Evolutionary conservation across 2,113 vertebrate genomes (phyloP).

Genomic region (Bombycilla garrulus): DNA sequence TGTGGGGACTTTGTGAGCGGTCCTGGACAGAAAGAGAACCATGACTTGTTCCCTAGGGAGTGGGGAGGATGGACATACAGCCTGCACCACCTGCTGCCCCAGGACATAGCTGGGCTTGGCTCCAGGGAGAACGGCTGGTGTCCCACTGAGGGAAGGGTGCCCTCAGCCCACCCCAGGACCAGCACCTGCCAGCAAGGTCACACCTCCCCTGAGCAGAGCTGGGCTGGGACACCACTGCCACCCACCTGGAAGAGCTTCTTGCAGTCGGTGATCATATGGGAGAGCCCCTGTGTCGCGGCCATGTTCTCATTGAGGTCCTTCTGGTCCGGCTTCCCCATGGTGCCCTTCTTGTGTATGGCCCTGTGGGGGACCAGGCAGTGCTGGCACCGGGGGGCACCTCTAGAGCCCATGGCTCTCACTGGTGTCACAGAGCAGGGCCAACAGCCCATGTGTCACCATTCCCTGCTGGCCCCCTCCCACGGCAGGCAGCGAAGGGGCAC

Average conservation of each 20-base stretch:
- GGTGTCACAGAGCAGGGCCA: background rate
- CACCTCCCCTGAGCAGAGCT: accelerated
- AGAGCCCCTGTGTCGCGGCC: constrained; percentile 83
- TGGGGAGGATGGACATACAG: accelerated
- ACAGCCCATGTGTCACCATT: accelerated
- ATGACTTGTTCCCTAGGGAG: background rate
- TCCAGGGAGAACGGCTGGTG: accelerated
- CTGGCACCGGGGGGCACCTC: background rate
- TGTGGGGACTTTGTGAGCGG: background rate
- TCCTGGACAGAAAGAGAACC: background rate
- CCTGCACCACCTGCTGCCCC: background rate
- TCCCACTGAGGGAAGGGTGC: too few relatives aligned
- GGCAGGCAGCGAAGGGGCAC: background rate
- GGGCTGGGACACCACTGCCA: background rate
- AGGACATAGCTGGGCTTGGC: background rate
- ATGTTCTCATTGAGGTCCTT: constrained; percentile 86
- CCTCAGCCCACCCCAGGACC: background rate
- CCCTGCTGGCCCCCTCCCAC: background rate
- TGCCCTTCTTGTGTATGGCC: constrained; percentile 73
- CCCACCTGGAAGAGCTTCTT: constrained; percentile 90
- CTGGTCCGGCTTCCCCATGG: constrained; percentile 76
- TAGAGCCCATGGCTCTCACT: background rate
- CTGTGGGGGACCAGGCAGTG: background rate
- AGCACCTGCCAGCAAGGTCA: accelerated
- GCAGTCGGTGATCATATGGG: constrained; percentile 86